Conservation (phyloP, 37 sponge, comb jelly and placozoan genomes). For the Mnemiopsis leidyi region DNA sequence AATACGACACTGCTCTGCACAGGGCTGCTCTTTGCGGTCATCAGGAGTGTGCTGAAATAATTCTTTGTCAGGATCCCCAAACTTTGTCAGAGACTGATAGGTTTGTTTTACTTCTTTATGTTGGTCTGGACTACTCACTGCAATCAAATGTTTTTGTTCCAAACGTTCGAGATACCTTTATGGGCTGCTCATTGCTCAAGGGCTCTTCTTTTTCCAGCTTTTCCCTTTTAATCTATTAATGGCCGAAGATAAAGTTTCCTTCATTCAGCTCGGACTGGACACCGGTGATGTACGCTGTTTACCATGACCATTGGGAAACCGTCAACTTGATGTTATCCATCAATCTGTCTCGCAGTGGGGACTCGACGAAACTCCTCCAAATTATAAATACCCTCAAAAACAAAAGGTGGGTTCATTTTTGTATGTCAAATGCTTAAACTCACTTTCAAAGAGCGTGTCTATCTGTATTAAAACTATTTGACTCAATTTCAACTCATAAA, state of each 20-base stretch:
- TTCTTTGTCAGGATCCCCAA: neutral
- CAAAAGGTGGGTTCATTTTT: neutral
- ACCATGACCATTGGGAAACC: constrained; percentile 34
- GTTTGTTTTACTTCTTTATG: constrained; percentile 7
- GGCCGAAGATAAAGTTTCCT: too few relatives aligned
- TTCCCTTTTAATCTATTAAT: too few relatives aligned
- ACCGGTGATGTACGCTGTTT: constrained; percentile 40
- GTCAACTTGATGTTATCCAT: neutral
- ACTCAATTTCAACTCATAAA: too few relatives aligned
- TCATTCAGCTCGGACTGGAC: constrained; percentile 32
- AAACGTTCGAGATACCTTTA: too few relatives aligned
- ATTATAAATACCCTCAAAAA: neutral
- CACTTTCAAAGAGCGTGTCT: too few relatives aligned
- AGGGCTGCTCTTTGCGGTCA: neutral
- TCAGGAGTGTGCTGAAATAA: neutral
- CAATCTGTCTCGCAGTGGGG: neutral
- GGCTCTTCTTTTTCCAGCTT: too few relatives aligned
- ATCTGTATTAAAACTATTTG: too few relatives aligned
- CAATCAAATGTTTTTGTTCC: neutral
- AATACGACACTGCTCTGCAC: neutral
- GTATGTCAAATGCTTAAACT: neutral
- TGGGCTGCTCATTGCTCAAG: too few relatives aligned
- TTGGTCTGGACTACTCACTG: too few relatives aligned
- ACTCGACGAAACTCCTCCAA: neutral
- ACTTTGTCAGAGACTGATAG: neutral